phyloP scores from a whole-genome alignment of 1,140 invertebrate species.

The Maniola jurtina region DNA sequence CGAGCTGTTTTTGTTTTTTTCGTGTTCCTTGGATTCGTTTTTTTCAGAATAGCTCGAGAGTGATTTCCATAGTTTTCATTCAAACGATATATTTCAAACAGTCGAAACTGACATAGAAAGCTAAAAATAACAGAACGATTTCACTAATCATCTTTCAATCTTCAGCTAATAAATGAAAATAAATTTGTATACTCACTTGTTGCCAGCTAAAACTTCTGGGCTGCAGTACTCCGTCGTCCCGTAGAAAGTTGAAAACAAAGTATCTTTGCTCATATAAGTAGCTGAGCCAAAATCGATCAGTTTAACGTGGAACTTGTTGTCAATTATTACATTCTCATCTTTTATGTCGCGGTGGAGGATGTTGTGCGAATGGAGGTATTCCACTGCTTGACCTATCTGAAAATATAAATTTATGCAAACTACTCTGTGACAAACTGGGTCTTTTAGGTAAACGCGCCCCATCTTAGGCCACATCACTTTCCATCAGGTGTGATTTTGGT shows the following conservation, averaged over 20 bases:
- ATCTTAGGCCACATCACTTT: too few relatives aligned
- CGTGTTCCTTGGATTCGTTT: too few relatives aligned
- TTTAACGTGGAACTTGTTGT: constrained; percentile 86
- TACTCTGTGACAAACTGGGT: too few relatives aligned
- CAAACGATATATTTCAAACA: too few relatives aligned
- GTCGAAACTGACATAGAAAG: too few relatives aligned
- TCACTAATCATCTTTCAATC: too few relatives aligned
- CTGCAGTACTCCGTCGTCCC: constrained; percentile 90
- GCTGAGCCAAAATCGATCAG: constrained; percentile 90
- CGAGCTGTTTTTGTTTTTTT: too few relatives aligned
- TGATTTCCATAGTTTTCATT: too few relatives aligned
- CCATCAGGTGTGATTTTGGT: too few relatives aligned
- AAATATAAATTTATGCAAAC: constrained; percentile 15
- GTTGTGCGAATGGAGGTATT: constrained; percentile 83
- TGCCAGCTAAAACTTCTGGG: constrained; percentile 86
- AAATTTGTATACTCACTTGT: constrained; percentile 75
- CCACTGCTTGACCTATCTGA: constrained; percentile 84
- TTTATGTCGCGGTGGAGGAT: constrained; percentile 88
- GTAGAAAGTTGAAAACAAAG: constrained; percentile 86
- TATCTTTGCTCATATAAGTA: constrained; percentile 81
- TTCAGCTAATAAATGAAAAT: neutral
- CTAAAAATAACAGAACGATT: too few relatives aligned
- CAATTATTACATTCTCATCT: constrained; percentile 88
- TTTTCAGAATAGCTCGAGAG: too few relatives aligned
- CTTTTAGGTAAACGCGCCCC: too few relatives aligned